phyloP scores from a whole-genome alignment of 2,797 vertebrate species.

The Anolis apletophallus region DNA sequence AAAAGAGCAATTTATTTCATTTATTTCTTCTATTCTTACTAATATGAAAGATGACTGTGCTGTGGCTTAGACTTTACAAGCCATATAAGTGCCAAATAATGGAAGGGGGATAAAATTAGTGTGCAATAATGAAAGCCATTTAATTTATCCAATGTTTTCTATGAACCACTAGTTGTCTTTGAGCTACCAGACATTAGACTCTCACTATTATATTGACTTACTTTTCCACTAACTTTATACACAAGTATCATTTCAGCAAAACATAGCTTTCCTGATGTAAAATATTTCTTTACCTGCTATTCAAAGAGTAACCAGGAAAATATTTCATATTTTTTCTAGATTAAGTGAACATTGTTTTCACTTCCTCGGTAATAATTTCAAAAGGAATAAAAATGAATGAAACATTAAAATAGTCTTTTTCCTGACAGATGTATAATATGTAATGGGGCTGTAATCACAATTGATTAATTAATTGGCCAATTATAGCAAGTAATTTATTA shows the following conservation, averaged over 20 bases:
- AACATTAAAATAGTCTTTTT: neutral
- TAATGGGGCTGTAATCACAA: neutral
- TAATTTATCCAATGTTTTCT: neutral
- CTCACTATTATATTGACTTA: neutral
- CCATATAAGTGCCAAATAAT: neutral
- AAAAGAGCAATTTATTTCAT: neutral
- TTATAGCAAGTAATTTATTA: neutral
- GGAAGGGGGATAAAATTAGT: conserved; percentile 18
- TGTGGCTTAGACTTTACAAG: conserved; percentile 16
- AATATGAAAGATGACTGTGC: neutral
- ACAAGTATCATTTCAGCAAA: conserved; percentile 9
- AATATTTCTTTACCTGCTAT: neutral
- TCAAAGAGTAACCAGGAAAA: neutral
- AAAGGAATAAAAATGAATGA: neutral
- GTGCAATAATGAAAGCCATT: conserved; percentile 2
- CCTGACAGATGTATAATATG: neutral
- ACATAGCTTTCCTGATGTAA: neutral
- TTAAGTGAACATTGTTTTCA: neutral
- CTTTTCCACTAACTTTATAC: neutral
- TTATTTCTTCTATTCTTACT: conserved; percentile 31
- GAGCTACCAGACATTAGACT: conserved; percentile 6
- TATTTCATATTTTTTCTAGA: conserved; percentile 5
- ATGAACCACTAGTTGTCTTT: neutral
- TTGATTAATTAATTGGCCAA: neutral
- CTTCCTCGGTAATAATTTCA: neutral